Percentiles rank a stretch among this genome's conserved stretches.
phyloP scores from a whole-genome alignment of 2,113 vertebrate species.

The Paramisgurnus dabryanus region DNA sequence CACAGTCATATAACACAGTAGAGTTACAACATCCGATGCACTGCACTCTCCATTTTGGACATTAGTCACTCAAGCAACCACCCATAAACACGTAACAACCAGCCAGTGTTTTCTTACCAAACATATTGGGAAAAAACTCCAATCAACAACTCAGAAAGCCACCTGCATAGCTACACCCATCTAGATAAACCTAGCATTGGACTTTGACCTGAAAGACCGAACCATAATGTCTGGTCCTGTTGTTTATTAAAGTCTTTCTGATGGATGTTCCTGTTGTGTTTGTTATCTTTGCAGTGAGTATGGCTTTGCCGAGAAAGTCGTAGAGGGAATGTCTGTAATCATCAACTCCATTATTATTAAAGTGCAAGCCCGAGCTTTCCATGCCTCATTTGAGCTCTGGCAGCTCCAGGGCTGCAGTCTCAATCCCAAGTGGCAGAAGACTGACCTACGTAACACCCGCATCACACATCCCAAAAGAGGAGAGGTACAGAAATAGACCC shows the following conservation, averaged over 20 bases:
- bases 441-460: slow-evolving; percentile 90
- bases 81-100: no score
- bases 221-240: neutral
- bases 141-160: no score
- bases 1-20: no score
- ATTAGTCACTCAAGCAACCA: no score
- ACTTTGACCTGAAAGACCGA: neutral
- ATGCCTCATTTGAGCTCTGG: slow-evolving; percentile 95
- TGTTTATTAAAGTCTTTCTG: neutral
- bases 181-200: neutral
- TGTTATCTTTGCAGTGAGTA: slow-evolving; percentile 83
- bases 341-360: slow-evolving; percentile 97
- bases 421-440: slow-evolving; percentile 93
- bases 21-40: no score
- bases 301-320: slow-evolving; percentile 98
- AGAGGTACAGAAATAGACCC: slow-evolving; percentile 77
- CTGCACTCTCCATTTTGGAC: no score
- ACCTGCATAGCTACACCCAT: neutral
- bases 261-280: slow-evolving; percentile 2
- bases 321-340: slow-evolving; percentile 97
- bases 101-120: no score
- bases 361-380: slow-evolving; percentile 93
- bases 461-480: slow-evolving; percentile 90
- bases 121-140: no score
- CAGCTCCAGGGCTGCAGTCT: slow-evolving; percentile 97